Base-by-base conservation (phyloP, 2,113 vertebrate genomes). In the Cynoglossus semilaevis region DNA sequence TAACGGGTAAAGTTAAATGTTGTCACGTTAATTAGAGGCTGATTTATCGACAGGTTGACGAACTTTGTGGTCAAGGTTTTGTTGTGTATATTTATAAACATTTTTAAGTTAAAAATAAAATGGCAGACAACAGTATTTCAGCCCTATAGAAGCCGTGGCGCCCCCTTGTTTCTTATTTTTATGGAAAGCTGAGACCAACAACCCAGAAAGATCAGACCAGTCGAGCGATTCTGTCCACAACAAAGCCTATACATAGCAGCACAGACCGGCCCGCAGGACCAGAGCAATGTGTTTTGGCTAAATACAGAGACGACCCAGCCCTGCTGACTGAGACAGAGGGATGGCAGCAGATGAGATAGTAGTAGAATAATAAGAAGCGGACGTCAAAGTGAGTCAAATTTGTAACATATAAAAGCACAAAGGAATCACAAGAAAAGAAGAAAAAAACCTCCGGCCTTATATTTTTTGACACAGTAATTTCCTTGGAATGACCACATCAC, bases 161-260 rank as follows among this genome's bases (percentile, higher is more conserved):
- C 54, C 48, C 44, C 51, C 15, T 50, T 36, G 13, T 42, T 50
- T 72, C 19, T 70, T 40, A 49, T 64, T 70, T 67, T 81, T 67
- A 63, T 67, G 41, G 63, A 80, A 77, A 76, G 72, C 72, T 63
- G 41, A 69, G 70, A 37, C 70, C 55, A 67, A 68, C 52, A 51
- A 49, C 53, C 66, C 54, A 72, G 71, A 62, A 58, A 58, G 72
- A 68, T 62, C 53, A 74, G 62, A 45, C 54, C 60, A 63, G 67
- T 72, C 75, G 67, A 76, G 64, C 59, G 66, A 78, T 74, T 60
- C 68, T 58, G 72, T 72, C 62, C 59, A 75, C 69, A 74, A 72
- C 72, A 72, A 67, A 77, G 72, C 49, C 77, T 82, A 80, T 80
- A 74, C 77, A 79, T 82, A 79, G 67, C 67, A 72, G 55, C 69